A percentile compares a stretch with the other conserved stretches of the same genome.
These are phyloP conservation scores for Scolopax rusticola DNA, from an alignment of 2,797 vertebrate genomes.

Conservation along the genomic window DNA sequence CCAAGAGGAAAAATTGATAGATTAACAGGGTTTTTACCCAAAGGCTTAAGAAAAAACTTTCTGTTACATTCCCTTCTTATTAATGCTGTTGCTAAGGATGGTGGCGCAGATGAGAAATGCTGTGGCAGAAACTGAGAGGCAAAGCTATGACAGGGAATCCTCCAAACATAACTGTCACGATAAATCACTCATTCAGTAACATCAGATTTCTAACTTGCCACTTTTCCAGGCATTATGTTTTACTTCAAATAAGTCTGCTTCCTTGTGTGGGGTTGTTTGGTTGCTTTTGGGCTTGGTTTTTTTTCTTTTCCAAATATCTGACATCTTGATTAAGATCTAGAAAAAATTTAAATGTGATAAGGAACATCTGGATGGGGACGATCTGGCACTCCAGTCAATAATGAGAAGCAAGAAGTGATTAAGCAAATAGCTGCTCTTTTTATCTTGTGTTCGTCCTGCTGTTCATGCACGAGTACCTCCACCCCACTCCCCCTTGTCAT, in stretches of 20 bases:
- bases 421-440: constrained; percentile 16
- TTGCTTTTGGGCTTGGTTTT: background rate
- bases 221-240: background rate
- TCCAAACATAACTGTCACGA: background rate
- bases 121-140: background rate
- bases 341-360: background rate
- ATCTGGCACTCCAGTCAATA: background rate
- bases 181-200: background rate
- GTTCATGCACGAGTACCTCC: background rate
- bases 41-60: background rate
- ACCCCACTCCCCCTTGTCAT: background rate
- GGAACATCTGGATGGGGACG: background rate
- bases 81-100: background rate
- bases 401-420: background rate
- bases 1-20: background rate
- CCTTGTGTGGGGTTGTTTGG: background rate
- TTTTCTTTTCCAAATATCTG: background rate
- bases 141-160: background rate
- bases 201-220: background rate
- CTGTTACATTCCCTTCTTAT: background rate
- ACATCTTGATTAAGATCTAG: background rate
- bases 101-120: background rate
- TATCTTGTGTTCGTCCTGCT: background rate
- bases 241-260: background rate
- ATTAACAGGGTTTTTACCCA: background rate